phyloP scores from a whole-genome alignment of 2,888 invertebrate species.

The Coleophora flavipennella region DNA sequence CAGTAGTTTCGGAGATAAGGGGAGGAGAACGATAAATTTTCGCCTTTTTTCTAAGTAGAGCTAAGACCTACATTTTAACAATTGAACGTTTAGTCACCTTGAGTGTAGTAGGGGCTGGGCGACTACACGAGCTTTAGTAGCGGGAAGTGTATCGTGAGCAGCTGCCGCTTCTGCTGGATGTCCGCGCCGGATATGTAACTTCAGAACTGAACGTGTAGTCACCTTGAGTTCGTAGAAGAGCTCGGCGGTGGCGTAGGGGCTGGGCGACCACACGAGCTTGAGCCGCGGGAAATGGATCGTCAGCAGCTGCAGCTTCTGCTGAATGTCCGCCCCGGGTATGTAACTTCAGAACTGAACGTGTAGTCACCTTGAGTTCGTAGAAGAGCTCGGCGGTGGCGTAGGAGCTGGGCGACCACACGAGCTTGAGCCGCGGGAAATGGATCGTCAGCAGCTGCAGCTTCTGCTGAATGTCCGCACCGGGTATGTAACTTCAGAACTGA shows the following conservation, averaged over 20 bases:
- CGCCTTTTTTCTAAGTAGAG: too few species aligned
- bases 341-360: too few species aligned
- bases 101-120: constrained; percentile 92
- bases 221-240: too few species aligned
- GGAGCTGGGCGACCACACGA: constrained; percentile 98
- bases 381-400: too few species aligned
- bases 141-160: constrained; percentile 97
- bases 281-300: constrained; percentile 95
- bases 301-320: constrained; percentile 90
- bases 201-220: too few species aligned
- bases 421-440: constrained; percentile 92
- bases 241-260: constrained; percentile 93
- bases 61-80: too few species aligned
- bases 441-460: constrained; percentile 94
- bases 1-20: too few species aligned
- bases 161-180: constrained; percentile 88
- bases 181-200: constrained; percentile 83
- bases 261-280: constrained; percentile 96
- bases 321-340: constrained; percentile 82
- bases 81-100: constrained; percentile 85
- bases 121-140: constrained; percentile 95
- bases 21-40: too few species aligned
- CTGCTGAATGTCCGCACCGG: constrained; percentile 85
- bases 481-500: too few species aligned
- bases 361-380: constrained; percentile 85